Evolutionary conservation across 1,140 invertebrate species (phyloP).

Genomic region (Oedothorax gibbosus): DNA sequence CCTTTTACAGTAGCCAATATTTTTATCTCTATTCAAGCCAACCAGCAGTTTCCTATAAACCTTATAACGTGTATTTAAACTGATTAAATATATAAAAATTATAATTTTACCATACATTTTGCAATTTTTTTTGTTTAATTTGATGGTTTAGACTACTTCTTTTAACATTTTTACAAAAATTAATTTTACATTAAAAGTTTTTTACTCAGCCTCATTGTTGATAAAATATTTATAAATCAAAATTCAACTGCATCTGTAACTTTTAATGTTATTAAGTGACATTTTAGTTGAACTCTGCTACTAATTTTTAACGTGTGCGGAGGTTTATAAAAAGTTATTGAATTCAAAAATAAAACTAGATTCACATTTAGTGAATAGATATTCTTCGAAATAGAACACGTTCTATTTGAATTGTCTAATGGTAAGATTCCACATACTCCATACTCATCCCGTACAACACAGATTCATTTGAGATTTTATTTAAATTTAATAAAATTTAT

Average conservation of each 20-base stretch:
- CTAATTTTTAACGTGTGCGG: slow-evolving; percentile 9
- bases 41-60: too few relatives aligned
- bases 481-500: too few relatives aligned
- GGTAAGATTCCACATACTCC: background rate
- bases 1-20: too few relatives aligned
- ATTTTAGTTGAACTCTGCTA: background rate
- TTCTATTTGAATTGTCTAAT: slow-evolving; percentile 6
- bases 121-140: background rate
- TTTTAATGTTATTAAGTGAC: background rate
- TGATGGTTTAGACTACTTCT: background rate
- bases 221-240: background rate
- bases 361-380: background rate
- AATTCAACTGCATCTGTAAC: slow-evolving; percentile 25
- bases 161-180: too few relatives aligned
- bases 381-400: background rate
- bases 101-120: background rate
- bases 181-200: background rate
- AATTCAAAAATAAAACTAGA: background rate
- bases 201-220: background rate
- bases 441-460: too few relatives aligned
- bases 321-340: background rate
- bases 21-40: too few relatives aligned
- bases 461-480: too few relatives aligned
- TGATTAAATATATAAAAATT: too few relatives aligned
- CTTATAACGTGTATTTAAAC: too few relatives aligned